Conservation (phyloP, 2,888 invertebrate genomes). For the Ashinkailepas kermadecensis region DNA sequence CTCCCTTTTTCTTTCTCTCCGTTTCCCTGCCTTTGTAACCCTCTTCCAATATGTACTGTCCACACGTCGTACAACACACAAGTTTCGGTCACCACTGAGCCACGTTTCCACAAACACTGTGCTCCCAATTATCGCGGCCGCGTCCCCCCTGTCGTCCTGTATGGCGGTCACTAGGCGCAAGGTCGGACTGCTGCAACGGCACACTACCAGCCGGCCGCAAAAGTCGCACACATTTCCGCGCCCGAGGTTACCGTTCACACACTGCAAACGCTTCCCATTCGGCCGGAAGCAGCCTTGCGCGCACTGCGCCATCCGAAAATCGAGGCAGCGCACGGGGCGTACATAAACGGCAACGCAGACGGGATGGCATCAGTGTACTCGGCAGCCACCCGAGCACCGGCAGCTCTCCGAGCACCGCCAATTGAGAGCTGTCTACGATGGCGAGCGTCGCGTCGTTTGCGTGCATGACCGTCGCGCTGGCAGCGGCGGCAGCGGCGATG, state of each 20-base stretch:
- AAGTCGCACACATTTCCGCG: no score
- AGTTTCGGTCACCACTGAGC: no score
- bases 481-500: neutral
- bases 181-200: no score
- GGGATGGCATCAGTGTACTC: neutral
- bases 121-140: no score
- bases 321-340: neutral
- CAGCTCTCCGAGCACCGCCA: neutral
- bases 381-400: no score
- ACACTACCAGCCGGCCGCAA: no score
- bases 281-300: neutral
- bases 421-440: neutral
- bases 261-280: neutral
- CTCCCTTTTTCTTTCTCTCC: conserved; percentile 4
- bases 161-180: no score
- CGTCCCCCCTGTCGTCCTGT: no score
- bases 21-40: conserved; percentile 4
- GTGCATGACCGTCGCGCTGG: neutral
- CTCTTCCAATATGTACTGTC: neutral
- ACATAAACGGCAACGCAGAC: neutral
- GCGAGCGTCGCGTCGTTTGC: neutral
- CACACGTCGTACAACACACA: no score
- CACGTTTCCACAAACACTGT: no score
- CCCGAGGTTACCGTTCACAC: neutral
- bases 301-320: neutral